Evolutionary conservation across 2,113 vertebrate genomes (phyloP).

Genomic region (Entomyzon cyanotis): DNA sequence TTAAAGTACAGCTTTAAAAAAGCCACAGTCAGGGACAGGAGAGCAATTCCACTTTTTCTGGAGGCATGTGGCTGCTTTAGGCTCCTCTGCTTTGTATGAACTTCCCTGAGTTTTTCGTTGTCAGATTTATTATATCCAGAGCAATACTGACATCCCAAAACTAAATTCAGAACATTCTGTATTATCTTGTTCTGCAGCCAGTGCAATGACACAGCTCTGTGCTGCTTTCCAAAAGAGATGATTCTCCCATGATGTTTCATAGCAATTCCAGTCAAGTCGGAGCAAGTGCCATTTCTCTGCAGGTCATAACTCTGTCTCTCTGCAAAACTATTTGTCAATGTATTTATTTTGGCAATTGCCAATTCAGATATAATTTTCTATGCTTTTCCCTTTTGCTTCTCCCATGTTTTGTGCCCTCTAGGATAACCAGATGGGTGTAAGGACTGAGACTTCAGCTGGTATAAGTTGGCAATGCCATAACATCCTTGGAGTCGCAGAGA

Average conservation of each 20-base stretch:
- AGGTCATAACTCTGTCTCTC: background rate
- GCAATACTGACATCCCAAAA: background rate
- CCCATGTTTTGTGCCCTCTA: background rate
- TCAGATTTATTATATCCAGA: background rate
- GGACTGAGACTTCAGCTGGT: background rate
- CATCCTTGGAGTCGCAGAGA: background rate
- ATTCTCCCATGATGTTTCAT: background rate
- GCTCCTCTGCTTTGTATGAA: background rate
- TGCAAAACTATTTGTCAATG: background rate
- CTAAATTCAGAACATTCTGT: background rate
- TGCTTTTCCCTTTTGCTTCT: background rate
- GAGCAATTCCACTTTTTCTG: background rate
- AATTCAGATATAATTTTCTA: background rate
- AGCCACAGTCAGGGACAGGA: background rate
- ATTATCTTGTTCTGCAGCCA: background rate
- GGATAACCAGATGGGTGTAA: background rate
- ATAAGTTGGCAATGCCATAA: background rate
- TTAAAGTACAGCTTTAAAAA: background rate
- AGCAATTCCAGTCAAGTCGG: background rate
- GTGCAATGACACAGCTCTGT: background rate
- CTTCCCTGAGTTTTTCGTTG: background rate
- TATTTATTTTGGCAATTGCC: background rate
- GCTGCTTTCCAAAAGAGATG: background rate
- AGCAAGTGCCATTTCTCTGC: background rate
- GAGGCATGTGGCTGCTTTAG: background rate